phyloP scores from a whole-genome alignment of 2,797 vertebrate genomes.

The Passerculus sandwichensis region DNA sequence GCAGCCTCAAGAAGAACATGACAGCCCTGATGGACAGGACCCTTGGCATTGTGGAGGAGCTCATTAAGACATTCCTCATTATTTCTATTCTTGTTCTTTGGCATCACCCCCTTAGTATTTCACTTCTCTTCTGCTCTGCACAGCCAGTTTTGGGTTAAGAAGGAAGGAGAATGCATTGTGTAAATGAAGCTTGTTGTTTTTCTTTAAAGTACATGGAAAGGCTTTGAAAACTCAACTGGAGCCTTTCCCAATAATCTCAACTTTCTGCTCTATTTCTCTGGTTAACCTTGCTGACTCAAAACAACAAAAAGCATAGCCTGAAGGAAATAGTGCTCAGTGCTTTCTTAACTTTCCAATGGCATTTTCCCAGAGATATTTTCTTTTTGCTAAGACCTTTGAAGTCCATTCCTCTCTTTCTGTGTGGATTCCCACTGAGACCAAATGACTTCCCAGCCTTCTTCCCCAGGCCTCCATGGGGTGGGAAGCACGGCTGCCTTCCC shows the following conservation, averaged over 20 bases:
- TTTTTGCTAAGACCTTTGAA: slow-evolving; percentile 49
- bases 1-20: not conserved
- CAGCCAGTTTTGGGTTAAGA: not conserved
- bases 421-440: slow-evolving; percentile 28
- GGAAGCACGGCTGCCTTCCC: not conserved
- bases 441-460: slow-evolving; percentile 9
- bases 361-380: slow-evolving; percentile 45
- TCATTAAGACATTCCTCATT: not conserved
- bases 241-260: slow-evolving; percentile 33
- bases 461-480: not conserved
- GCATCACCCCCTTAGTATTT: not conserved
- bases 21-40: not conserved
- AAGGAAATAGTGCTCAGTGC: slow-evolving; percentile 45
- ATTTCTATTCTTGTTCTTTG: not conserved
- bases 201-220: slow-evolving; percentile 45
- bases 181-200: slow-evolving; percentile 55
- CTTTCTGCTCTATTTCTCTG: slow-evolving; percentile 71
- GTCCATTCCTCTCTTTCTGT: slow-evolving; percentile 16
- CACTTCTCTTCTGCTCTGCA: not conserved
- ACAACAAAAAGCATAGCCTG: slow-evolving; percentile 67
- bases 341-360: slow-evolving; percentile 49
- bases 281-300: slow-evolving; percentile 70
- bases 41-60: not conserved
- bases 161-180: not conserved
- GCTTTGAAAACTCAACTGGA: slow-evolving; percentile 56